Evolutionary conservation across 1,140 invertebrate genomes (phyloP), one percentile per base, ranked within the genome.

Genomic region (Myzus persicae): DNA sequence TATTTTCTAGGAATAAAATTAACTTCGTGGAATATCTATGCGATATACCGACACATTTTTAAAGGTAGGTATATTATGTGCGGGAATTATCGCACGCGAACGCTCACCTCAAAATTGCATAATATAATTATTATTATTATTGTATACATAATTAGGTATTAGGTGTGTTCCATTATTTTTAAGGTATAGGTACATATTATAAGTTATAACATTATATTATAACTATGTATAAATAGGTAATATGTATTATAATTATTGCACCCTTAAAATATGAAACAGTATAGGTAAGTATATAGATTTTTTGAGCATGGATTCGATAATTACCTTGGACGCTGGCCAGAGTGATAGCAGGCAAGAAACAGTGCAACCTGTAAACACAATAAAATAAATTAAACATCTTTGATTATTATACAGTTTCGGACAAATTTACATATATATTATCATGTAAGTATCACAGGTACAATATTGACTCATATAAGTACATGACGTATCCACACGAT

Each of bases 281-380:
- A 44, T 44, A 44, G 7, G 42, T 9, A 44, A 44, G 42, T 44
- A 44, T 9, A 44, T 44, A 51, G 20, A 51, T 51, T 18, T 8
- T 14, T 42, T 40, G 38, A 9, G 24, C 22, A 40, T 84, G n/a
- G 14, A 11, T 40, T 26, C 38, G 46, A n/a, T 59, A 90, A 93
- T 92, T 93, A 94, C 94, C 94, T 93, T 93, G 90, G 67, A 94
- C 94, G 90, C 94, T 94, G 92, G 94, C 94, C 94, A 94, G 94
- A 93, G 94, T 94, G 94, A 93, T 94, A 51, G 91, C 81, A 76
- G 94, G 94, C 85, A 93, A 94, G n/a, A 94, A 91, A 93, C 94
- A 94, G 91, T 93, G 93, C 51, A 94, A 90, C 91, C 94, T 94
- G 93, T 36, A 82, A 93, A 48, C 36, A 93, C 22, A 67, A 51